These are phyloP conservation scores for Haliclona indistincta DNA, from an alignment of 37 sponge, comb jelly and placozoan species.

Conservation along the genomic window DNA sequence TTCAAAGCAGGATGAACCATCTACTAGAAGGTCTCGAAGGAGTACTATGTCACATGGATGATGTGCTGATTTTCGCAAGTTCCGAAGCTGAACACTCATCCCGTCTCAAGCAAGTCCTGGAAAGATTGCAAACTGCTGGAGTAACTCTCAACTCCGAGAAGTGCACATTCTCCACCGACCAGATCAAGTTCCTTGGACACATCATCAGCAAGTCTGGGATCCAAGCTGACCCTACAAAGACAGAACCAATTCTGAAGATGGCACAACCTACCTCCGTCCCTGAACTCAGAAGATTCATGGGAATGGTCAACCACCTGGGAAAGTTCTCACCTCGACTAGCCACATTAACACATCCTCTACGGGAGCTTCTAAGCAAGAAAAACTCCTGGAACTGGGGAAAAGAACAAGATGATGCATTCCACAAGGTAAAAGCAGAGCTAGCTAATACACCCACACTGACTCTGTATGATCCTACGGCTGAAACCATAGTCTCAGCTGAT, in stretches of 20 bases:
- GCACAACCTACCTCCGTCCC: too few relatives aligned
- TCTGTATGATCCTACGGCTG: constrained; percentile 15
- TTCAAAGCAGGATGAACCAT: constrained; percentile 24
- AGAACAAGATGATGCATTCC: too few relatives aligned
- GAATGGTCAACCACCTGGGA: too few relatives aligned
- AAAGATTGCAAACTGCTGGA: constrained; percentile 20
- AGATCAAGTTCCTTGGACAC: constrained; percentile 35
- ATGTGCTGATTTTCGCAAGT: constrained; percentile 10
- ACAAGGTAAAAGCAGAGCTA: too few relatives aligned
- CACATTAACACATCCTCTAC: too few relatives aligned
- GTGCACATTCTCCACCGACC: constrained; percentile 21
- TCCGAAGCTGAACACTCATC: constrained; percentile 16
- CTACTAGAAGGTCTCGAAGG: constrained; percentile 21
- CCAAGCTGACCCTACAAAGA: too few relatives aligned
- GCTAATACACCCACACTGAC: constrained; percentile 32
- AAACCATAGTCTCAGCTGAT: constrained; percentile 28
- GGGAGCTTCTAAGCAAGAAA: too few relatives aligned
- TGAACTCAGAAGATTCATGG: too few relatives aligned
- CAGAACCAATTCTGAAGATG: too few relatives aligned
- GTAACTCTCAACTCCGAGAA: constrained; percentile 37
- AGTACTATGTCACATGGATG: constrained; percentile 47
- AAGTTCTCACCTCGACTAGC: too few relatives aligned
- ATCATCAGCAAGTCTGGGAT: constrained; percentile 32
- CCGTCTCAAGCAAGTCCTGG: constrained; percentile 19
- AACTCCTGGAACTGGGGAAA: too few relatives aligned